Evolutionary conservation across 2,797 vertebrate species (phyloP).

Genomic region (Xyrichtys novacula): DNA sequence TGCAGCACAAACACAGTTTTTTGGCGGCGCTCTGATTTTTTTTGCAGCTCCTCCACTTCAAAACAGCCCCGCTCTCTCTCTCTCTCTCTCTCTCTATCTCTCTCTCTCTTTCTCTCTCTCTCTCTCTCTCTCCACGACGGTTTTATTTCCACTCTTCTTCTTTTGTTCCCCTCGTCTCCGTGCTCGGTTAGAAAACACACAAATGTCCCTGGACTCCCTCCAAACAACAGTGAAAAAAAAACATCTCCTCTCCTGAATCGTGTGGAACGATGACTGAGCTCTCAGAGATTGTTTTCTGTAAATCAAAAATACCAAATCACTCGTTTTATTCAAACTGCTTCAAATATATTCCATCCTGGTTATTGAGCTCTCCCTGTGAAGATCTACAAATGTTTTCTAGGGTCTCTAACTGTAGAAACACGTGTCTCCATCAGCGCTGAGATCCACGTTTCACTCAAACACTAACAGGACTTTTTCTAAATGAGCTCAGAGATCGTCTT

Average conservation of each 20-base stretch:
- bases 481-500: too few species aligned
- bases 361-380: too few species aligned
- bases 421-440: too few species aligned
- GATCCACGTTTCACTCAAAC: too few species aligned
- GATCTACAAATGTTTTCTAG: too few species aligned
- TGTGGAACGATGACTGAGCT: not conserved
- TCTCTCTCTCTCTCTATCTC: slow-evolving; percentile 38
- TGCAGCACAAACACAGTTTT: slow-evolving; percentile 45
- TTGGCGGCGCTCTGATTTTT: slow-evolving; percentile 44
- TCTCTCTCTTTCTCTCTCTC: slow-evolving; percentile 19
- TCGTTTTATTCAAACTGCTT: too few species aligned
- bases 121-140: slow-evolving; percentile 7
- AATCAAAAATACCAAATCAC: not conserved
- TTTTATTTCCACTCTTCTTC: slow-evolving; percentile 33
- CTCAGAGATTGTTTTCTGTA: not conserved
- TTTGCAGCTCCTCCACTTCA: slow-evolving; percentile 59
- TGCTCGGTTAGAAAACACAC: slow-evolving; percentile 42
- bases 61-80: slow-evolving; percentile 23
- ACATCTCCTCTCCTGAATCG: not conserved
- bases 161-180: slow-evolving; percentile 20
- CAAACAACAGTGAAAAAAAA: slow-evolving; percentile 23
- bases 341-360: too few species aligned
- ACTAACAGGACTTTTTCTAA: too few species aligned
- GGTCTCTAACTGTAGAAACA: too few species aligned
- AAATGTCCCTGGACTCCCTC: slow-evolving; percentile 33